Conservation (phyloP, 2,888 invertebrate genomes). For the Trissolcus brochymenae region DNA sequence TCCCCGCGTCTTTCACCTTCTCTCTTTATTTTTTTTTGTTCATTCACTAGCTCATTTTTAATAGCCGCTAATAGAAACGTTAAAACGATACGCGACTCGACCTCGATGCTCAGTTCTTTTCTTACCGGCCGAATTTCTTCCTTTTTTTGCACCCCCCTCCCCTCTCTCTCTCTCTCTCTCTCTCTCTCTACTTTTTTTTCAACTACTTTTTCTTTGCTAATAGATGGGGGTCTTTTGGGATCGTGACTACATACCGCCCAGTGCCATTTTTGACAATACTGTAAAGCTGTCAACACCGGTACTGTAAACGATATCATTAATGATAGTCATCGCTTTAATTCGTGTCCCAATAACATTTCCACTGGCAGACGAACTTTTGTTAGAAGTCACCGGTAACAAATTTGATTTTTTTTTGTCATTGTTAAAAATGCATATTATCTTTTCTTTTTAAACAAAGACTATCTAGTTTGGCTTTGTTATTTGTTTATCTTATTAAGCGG, state of each 20-base stretch:
- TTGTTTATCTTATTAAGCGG: too few relatives aligned
- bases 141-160: constrained; percentile 15
- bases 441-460: too few relatives aligned
- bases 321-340: constrained; percentile 56
- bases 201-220: constrained; percentile 15
- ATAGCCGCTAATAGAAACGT: constrained; percentile 77
- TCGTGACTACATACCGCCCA: constrained; percentile 34
- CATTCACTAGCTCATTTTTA: constrained; percentile 70
- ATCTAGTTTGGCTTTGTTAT: too few relatives aligned
- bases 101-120: constrained; percentile 71
- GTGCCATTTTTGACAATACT: constrained; percentile 38
- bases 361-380: constrained; percentile 22
- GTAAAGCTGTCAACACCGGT: constrained; percentile 47
- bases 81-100: constrained; percentile 75
- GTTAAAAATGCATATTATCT: too few relatives aligned
- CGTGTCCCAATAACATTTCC: constrained; percentile 45
- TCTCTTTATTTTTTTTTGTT: constrained; percentile 57
- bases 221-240: constrained; percentile 24
- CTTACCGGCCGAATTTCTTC: constrained; percentile 35
- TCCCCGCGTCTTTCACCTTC: constrained; percentile 56
- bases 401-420: not conserved
- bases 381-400: constrained; percentile 26
- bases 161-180: too few relatives aligned
- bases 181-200: not conserved
- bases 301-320: constrained; percentile 56